phyloP scores from a whole-genome alignment of 2,797 vertebrate genomes.

The Nasua narica region DNA sequence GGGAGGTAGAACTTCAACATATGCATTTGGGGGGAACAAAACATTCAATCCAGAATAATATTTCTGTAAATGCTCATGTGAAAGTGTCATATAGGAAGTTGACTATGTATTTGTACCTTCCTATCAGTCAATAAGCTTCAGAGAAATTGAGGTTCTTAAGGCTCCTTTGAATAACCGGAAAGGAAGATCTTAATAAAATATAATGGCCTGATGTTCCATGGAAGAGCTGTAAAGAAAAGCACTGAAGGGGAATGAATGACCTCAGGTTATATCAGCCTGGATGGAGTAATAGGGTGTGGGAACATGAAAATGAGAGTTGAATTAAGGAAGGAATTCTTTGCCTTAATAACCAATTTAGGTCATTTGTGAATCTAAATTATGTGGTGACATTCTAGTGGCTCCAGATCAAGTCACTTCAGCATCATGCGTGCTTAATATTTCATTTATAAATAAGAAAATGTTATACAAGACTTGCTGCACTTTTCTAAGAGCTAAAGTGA shows the following conservation, averaged over 20 bases:
- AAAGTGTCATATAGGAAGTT: background rate
- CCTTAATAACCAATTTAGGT: background rate
- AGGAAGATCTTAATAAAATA: background rate
- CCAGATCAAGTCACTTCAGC: background rate
- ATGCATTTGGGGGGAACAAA: background rate
- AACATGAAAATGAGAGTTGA: background rate
- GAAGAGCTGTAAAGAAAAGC: background rate
- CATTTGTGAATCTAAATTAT: background rate
- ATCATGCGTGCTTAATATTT: background rate
- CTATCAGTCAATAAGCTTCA: background rate
- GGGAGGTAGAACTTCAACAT: background rate
- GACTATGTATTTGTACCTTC: background rate
- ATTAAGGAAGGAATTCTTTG: background rate
- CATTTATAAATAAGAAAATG: slow-evolving; percentile 31
- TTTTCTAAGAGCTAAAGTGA: slow-evolving; percentile 12
- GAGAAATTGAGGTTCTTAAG: background rate
- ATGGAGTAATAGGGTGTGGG: background rate
- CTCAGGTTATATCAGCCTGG: background rate
- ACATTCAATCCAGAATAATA: background rate
- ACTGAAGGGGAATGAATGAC: background rate
- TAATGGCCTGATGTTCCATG: background rate
- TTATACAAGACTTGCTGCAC: background rate
- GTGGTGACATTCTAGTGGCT: background rate
- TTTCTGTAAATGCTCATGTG: background rate
- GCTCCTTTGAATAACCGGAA: background rate